Base-by-base conservation (phyloP, 2,888 invertebrate genomes). In the Endomychus coccineus region DNA sequence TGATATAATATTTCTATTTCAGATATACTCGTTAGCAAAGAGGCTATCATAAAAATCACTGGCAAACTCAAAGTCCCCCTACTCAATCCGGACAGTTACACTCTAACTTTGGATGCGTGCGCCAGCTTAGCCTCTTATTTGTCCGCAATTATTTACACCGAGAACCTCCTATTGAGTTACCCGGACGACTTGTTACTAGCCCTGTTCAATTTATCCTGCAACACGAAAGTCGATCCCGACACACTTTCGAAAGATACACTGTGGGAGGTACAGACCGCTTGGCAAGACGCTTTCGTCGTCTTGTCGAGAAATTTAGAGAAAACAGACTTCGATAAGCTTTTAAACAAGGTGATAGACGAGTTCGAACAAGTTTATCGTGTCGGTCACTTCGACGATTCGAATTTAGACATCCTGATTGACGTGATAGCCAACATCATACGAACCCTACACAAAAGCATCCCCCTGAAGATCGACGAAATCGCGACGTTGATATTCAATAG, bases 211-310 rank as follows among this genome's bases (percentile, higher is more conserved):
- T 63, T 74, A 24, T 67, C 68, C 21, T 61, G 71, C 39, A 61
- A 64, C 39, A 55, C 54, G 2, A 54, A 51, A 6, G 46, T 54
- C n/a, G 59, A 59, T 50, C 58, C 41, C 49, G 69, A 50, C 48
- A 52, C 51, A 11, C 37, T 72, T 35, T 59, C 67, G 1, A 42
- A 61, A 38, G 74, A 73, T 43, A 73, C 75, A 7, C 60, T 75
- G 47, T 67, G 69, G 67, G 77, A 76, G 59, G 62, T 71, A 22
- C 71, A 69, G 12, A 69, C 71, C 10, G 69, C 75, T 23, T 76
- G 77, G 75, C 74, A 71, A 52, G 75, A 74, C 58, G 69, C 69
- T 4, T 46, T 74, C 3, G 62, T 64, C 1, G 40, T 43, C 22
- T 48, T 48, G 39, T 43, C 39, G 32, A 52, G 40, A 36, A 46